Evolutionary conservation across 2,888 invertebrate genomes (phyloP).

Genomic region (Ormyrus thymus): DNA sequence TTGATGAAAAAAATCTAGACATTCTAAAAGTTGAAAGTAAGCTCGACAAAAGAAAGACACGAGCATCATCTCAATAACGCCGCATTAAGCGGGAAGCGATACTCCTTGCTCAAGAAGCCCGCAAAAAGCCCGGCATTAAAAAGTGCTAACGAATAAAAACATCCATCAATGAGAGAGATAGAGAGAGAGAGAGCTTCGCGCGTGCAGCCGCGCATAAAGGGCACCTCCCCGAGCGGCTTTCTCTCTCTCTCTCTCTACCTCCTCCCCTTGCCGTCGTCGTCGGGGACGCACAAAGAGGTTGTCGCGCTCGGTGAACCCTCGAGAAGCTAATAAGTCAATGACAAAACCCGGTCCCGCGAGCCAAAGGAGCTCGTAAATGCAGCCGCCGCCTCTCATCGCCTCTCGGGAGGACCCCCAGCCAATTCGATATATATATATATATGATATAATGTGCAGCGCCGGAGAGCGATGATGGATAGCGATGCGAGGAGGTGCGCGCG

Average conservation of each 20-base stretch:
- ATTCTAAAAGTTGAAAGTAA: too few relatives aligned
- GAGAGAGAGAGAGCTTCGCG: not conserved
- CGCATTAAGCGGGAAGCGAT: not conserved
- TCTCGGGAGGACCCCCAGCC: constrained; percentile 13
- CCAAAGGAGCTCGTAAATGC: constrained; percentile 9
- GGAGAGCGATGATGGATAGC: constrained; percentile 13
- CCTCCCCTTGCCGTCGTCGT: too few relatives aligned
- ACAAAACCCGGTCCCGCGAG: constrained; percentile 1
- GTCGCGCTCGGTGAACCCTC: not conserved
- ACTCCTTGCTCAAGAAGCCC: not conserved
- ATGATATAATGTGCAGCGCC: not conserved
- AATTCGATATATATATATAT: constrained; percentile 52
- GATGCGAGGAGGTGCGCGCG: not conserved
- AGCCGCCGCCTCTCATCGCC: not conserved
- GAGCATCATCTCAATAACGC: not conserved
- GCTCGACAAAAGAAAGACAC: too few relatives aligned
- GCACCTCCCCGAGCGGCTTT: not conserved
- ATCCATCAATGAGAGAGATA: constrained; percentile 1
- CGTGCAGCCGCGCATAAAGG: not conserved
- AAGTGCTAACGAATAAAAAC: not conserved
- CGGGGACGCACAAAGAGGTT: constrained; percentile 9
- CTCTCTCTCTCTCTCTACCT: constrained; percentile 13
- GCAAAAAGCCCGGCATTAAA: not conserved
- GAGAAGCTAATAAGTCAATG: constrained; percentile 30
- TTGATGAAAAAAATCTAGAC: too few relatives aligned